A percentile compares a stretch with the other conserved stretches of the same genome.
phyloP scores from a whole-genome alignment of 2,797 vertebrate genomes.

The Oreortyx pictus region DNA sequence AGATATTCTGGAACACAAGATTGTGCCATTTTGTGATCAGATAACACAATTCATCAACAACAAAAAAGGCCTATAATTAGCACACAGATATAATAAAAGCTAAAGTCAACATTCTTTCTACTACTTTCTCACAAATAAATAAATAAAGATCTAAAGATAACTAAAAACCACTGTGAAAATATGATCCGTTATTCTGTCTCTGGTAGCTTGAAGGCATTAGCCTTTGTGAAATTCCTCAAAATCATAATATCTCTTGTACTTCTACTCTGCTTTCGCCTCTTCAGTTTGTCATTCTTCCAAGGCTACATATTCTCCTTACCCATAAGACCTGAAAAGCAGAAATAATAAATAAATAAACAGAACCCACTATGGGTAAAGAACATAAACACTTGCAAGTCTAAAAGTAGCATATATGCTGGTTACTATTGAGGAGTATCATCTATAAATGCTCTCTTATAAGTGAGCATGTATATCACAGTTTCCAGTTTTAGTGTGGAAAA shows the following conservation, averaged over 20 bases:
- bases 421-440: neutral
- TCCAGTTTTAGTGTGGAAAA: neutral
- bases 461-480: neutral
- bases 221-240: neutral
- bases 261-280: neutral
- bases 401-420: neutral
- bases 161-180: neutral
- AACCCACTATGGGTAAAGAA: neutral
- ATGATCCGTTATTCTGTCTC: neutral
- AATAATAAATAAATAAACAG: neutral
- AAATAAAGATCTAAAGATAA: neutral
- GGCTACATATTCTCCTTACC: neutral
- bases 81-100: neutral
- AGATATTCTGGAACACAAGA: neutral
- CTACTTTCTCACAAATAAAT: neutral
- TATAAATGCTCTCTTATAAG: neutral
- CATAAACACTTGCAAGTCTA: neutral
- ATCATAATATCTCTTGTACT: neutral
- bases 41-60: neutral
- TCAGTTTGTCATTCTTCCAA: neutral
- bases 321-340: neutral
- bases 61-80: neutral
- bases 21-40: neutral
- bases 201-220: neutral
- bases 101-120: neutral